phyloP scores from a whole-genome alignment of 2,888 invertebrate species.

The Phaonia tiefii region DNA sequence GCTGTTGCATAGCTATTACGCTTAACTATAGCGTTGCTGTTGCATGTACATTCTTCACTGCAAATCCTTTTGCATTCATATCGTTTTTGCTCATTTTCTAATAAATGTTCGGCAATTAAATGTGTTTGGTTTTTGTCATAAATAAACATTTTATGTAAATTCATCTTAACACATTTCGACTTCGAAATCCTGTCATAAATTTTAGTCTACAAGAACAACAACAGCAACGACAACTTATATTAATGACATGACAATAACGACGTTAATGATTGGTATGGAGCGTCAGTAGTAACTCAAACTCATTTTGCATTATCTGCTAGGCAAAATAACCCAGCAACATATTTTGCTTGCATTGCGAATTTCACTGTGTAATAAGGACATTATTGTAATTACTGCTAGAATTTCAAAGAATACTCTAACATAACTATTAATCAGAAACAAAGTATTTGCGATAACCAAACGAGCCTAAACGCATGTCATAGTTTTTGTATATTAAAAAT shows the following conservation, averaged over 20 bases:
- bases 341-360: too few species aligned
- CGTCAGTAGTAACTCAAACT: constrained; percentile 59
- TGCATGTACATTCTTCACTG: constrained; percentile 52
- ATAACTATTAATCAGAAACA: too few species aligned
- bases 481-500: too few species aligned
- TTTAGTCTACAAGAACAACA: constrained; percentile 6
- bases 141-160: constrained; percentile 67
- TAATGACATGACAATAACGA: constrained; percentile 66
- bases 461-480: too few species aligned
- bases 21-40: constrained; percentile 29
- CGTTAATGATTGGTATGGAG: constrained; percentile 65
- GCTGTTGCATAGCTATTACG: not conserved
- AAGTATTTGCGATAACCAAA: too few species aligned
- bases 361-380: too few species aligned
- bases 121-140: constrained; percentile 65
- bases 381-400: too few species aligned
- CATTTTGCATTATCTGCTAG: constrained; percentile 4
- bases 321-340: constrained; percentile 51
- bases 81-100: constrained; percentile 47
- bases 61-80: constrained; percentile 48
- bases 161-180: constrained; percentile 67
- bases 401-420: too few species aligned
- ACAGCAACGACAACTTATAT: constrained; percentile 17
- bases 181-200: constrained; percentile 56
- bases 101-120: constrained; percentile 67